Percentiles rank a stretch among this genome's conserved stretches.
These are phyloP conservation scores for Papilio gigon DNA, from an alignment of 2,888 invertebrate species.

Conservation along the genomic window DNA sequence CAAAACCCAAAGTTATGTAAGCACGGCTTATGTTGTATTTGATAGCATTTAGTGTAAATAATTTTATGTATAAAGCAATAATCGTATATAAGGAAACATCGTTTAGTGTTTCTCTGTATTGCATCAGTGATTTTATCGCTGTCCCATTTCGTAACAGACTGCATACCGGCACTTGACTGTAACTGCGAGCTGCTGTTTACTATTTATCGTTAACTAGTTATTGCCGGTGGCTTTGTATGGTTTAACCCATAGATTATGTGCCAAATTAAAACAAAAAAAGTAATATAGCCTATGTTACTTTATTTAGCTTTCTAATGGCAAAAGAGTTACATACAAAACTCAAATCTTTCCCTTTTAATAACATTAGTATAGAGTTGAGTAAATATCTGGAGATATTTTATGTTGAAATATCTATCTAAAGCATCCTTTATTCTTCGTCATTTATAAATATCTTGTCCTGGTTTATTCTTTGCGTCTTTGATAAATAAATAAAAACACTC, in stretches of 20 bases:
- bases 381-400: too few relatives aligned
- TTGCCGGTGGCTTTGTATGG: background rate
- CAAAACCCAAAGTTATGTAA: too few relatives aligned
- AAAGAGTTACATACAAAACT: too few relatives aligned
- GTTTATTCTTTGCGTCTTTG: background rate
- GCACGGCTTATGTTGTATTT: too few relatives aligned
- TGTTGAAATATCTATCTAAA: background rate
- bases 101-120: slow-evolving; percentile 1
- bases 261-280: too few relatives aligned
- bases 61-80: background rate
- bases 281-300: too few relatives aligned
- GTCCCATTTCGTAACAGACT: slow-evolving; percentile 7
- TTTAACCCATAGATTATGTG: background rate
- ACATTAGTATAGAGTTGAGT: too few relatives aligned
- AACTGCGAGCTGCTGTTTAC: background rate
- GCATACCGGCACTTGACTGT: background rate
- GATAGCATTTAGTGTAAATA: background rate
- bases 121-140: slow-evolving; percentile 3
- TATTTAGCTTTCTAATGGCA: too few relatives aligned
- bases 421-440: background rate
- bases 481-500: slow-evolving; percentile 2
- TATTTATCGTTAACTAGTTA: background rate
- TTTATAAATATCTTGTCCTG: background rate
- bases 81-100: background rate
- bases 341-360: too few relatives aligned